Percentiles rank a stretch among this genome's conserved stretches.
These are phyloP conservation scores for Octonoba sinensis DNA, from an alignment of 2,888 invertebrate genomes.

Conservation along the genomic window DNA sequence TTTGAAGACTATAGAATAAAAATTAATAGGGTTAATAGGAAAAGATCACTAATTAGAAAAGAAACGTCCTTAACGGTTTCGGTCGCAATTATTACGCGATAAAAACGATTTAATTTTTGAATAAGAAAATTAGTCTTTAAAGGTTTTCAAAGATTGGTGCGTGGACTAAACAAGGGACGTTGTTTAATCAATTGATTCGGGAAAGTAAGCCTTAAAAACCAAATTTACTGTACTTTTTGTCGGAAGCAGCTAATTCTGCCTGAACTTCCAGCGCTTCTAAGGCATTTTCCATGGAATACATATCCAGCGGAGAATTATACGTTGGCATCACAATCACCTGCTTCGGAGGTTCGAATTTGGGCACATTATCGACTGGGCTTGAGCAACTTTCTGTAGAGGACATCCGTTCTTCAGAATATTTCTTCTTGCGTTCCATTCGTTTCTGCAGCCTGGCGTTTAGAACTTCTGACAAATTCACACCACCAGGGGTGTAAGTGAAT, in stretches of 20 bases:
- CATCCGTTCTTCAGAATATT: constrained; percentile 72
- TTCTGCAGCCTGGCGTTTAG: constrained; percentile 89
- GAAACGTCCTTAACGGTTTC: too few relatives aligned
- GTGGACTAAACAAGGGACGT: too few relatives aligned
- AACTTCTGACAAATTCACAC: constrained; percentile 89
- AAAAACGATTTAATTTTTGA: too few relatives aligned
- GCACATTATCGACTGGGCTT: constrained; percentile 31
- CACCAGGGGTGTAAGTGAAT: constrained; percentile 95
- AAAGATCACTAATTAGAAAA: too few relatives aligned
- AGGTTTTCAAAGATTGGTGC: too few relatives aligned
- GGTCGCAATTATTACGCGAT: too few relatives aligned
- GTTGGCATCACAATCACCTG: constrained; percentile 67
- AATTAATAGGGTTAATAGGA: too few relatives aligned
- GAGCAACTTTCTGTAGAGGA: constrained; percentile 74
- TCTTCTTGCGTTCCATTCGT: constrained; percentile 80
- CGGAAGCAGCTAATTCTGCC: constrained; percentile 64
- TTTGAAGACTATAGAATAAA: too few relatives aligned
- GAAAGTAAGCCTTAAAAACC: too few relatives aligned
- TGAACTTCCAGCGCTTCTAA: constrained; percentile 67
- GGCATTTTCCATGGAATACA: constrained; percentile 70
- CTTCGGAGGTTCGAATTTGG: constrained; percentile 71
- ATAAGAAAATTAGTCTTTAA: too few relatives aligned
- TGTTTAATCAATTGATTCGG: too few relatives aligned
- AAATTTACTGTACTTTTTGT: constrained; percentile 29
- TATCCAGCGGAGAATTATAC: constrained; percentile 70